These are phyloP conservation scores for Polyergus mexicanus DNA, from an alignment of 1,140 invertebrate genomes.

Conservation along the genomic window DNA sequence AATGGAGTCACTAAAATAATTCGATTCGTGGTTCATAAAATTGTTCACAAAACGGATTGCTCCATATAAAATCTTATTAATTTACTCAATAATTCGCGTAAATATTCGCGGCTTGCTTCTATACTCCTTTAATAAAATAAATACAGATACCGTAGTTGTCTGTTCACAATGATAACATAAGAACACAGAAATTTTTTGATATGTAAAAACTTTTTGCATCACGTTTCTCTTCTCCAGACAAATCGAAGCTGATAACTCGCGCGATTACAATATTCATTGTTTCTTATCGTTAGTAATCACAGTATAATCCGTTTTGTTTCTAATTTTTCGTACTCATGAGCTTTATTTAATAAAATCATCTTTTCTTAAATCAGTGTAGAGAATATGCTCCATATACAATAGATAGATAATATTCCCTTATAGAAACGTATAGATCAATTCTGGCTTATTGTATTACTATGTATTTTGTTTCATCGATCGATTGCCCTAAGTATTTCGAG, in stretches of 20 bases:
- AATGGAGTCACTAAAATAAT: slow-evolving; percentile 7
- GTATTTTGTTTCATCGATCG: slow-evolving; percentile 24
- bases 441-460: not conserved
- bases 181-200: not conserved
- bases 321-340: not conserved
- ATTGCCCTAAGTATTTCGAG: slow-evolving; percentile 11
- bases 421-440: not conserved
- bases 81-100: slow-evolving; percentile 20
- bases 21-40: slow-evolving; percentile 24
- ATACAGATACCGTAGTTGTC: not conserved
- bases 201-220: not conserved
- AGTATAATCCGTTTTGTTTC: not conserved
- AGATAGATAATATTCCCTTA: not conserved
- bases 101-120: not conserved
- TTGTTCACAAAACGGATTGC: not conserved
- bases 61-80: slow-evolving; percentile 31
- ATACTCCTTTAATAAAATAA: not conserved
- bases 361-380: slow-evolving; percentile 25
- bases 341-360: slow-evolving; percentile 14
- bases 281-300: too few relatives aligned
- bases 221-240: not conserved
- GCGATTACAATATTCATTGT: not conserved
- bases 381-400: not conserved
- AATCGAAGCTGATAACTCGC: not conserved
- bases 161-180: not conserved